Evolutionary conservation across 2,797 vertebrate genomes (phyloP).

Genomic region (Rhinella marina): DNA sequence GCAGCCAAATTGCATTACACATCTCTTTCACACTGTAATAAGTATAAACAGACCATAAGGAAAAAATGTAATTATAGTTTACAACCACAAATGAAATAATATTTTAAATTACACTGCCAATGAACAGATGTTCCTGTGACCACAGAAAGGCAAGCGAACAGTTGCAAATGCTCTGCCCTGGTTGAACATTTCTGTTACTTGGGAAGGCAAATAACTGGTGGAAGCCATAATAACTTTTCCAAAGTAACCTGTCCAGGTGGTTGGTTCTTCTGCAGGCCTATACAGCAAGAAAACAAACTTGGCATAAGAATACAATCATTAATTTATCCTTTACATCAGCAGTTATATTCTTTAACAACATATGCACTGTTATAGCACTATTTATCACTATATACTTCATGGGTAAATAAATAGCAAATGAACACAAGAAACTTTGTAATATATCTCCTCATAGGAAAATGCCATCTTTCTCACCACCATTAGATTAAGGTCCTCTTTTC

Average conservation of each 20-base stretch:
- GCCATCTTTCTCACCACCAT: too few relatives aligned
- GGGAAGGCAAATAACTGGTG: slow-evolving; percentile 94
- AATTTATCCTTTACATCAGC: not conserved
- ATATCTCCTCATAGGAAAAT: too few relatives aligned
- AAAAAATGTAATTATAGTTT: not conserved
- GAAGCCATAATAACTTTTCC: slow-evolving; percentile 97
- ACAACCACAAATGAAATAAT: not conserved
- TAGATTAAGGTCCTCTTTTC: too few relatives aligned
- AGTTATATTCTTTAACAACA: not conserved
- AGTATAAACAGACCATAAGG: not conserved
- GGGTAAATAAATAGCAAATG: too few relatives aligned
- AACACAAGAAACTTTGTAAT: too few relatives aligned
- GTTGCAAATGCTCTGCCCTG: slow-evolving; percentile 97
- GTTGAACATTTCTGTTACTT: slow-evolving; percentile 99
- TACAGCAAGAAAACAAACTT: not conserved
- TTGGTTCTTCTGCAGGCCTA: slow-evolving; percentile 96
- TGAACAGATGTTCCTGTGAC: slow-evolving; percentile 97
- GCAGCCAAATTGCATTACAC: too few relatives aligned
- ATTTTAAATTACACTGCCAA: slow-evolving; percentile 87
- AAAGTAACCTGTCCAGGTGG: slow-evolving; percentile 97
- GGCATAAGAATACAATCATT: not conserved
- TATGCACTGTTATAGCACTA: not conserved
- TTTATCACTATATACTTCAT: too few relatives aligned
- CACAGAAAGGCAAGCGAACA: slow-evolving; percentile 95
- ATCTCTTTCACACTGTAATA: not conserved